Conservation (phyloP, 2,113 vertebrate species). For the Chauna torquata region DNA sequence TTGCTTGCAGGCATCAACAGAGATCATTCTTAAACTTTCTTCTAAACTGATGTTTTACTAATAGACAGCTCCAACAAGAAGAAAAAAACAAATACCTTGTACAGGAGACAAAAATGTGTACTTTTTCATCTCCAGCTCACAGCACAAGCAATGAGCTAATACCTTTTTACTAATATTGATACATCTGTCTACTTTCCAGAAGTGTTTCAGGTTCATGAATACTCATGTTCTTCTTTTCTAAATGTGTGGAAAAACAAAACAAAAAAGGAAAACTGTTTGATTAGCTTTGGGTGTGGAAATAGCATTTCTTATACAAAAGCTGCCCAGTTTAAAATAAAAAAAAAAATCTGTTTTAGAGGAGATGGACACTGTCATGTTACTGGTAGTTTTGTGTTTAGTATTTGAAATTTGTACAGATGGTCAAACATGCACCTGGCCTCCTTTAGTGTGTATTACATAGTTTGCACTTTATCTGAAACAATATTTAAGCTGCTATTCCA, state of each 20-base stretch:
- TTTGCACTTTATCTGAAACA: background rate
- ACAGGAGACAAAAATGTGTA: background rate
- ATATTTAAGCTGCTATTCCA: background rate
- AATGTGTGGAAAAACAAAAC: background rate
- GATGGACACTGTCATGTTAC: background rate
- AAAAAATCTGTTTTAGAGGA: background rate
- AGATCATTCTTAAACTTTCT: background rate
- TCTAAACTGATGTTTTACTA: background rate
- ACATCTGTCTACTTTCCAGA: background rate
- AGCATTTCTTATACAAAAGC: background rate
- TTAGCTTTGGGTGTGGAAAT: background rate
- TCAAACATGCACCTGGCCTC: background rate
- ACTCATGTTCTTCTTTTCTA: background rate
- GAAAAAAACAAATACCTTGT: background rate
- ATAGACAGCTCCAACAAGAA: background rate
- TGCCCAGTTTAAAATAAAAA: background rate
- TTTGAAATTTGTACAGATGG: background rate
- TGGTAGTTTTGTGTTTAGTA: background rate
- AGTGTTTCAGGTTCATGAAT: background rate
- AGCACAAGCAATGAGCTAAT: background rate
- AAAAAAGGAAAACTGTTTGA: background rate
- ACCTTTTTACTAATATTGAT: background rate
- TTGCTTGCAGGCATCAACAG: background rate
- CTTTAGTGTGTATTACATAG: background rate
- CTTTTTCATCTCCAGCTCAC: background rate